Conservation (phyloP, 2,797 vertebrate species). For the Premnoplex brunnescens region DNA sequence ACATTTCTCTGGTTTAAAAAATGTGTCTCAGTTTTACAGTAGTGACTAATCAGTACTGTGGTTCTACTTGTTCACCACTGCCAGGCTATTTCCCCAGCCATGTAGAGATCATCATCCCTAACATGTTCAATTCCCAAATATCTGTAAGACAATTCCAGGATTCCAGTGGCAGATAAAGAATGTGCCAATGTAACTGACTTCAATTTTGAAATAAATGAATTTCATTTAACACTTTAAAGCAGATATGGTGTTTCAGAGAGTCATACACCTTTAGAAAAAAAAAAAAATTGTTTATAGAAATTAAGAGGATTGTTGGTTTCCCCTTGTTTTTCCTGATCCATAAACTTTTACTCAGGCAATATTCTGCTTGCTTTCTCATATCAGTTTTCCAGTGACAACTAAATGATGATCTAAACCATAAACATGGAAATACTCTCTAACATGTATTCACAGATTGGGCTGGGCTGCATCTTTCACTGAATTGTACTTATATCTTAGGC, state of each 20-base stretch:
- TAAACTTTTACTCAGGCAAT: background rate
- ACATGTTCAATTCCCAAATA: background rate
- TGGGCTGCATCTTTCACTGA: background rate
- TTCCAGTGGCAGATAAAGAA: background rate
- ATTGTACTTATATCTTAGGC: background rate
- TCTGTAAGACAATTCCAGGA: background rate
- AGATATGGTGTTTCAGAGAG: background rate
- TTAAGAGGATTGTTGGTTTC: background rate
- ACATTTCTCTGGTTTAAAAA: background rate
- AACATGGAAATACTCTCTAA: background rate
- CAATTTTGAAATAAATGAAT: background rate
- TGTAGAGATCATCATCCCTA: rapidly evolving
- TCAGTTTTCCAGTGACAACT: background rate
- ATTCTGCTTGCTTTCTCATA: background rate
- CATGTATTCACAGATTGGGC: background rate
- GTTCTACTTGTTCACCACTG: background rate
- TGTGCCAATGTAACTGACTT: background rate
- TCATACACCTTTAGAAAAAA: background rate
- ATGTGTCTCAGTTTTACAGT: background rate
- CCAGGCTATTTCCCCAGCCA: background rate
- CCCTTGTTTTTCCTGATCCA: background rate
- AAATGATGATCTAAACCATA: background rate
- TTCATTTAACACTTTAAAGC: background rate
- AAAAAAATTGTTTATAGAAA: background rate
- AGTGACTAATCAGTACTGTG: background rate